These are phyloP conservation scores for Mimas tiliae DNA, from an alignment of 2,888 invertebrate genomes.

Conservation along the genomic window DNA sequence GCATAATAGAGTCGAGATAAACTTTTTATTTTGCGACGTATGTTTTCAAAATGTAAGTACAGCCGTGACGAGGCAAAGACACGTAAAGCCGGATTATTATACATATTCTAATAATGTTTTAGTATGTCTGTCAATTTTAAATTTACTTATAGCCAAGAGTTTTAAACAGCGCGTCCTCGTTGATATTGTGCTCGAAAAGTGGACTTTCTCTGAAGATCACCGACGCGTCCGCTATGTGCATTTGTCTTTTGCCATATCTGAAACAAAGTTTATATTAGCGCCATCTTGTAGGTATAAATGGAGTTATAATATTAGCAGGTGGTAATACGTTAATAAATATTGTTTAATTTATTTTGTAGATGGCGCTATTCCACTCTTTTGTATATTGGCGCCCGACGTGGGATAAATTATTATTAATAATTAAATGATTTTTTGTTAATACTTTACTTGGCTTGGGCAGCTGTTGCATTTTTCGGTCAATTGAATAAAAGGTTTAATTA, in stretches of 20 bases:
- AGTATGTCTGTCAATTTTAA: constrained; percentile 28
- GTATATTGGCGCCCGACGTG: constrained; percentile 32
- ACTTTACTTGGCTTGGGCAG: no score
- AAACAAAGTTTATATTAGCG: constrained; percentile 39
- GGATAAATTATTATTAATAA: neutral
- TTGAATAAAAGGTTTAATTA: no score
- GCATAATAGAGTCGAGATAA: neutral
- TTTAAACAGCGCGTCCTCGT: constrained; percentile 67
- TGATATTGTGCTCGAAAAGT: constrained; percentile 62
- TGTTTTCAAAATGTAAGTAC: neutral
- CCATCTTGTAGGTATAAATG: constrained; percentile 33
- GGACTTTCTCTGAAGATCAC: constrained; percentile 75
- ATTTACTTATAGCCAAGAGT: constrained; percentile 69
- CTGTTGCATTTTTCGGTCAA: no score
- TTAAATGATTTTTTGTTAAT: no score
- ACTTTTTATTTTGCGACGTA: neutral
- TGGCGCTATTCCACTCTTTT: constrained; percentile 3
- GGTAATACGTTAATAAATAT: neutral
- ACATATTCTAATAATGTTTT: constrained; percentile 1
- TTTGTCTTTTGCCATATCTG: constrained; percentile 79
- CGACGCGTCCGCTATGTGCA: constrained; percentile 77
- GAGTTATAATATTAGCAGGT: neutral
- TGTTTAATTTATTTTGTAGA: neutral
- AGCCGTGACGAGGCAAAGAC: neutral
- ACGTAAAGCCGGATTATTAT: constrained; percentile 1